A percentile compares a stretch with the other conserved stretches of the same genome.
These are phyloP conservation scores for Morelia viridis DNA, from an alignment of 2,797 vertebrate genomes.

Conservation along the genomic window DNA sequence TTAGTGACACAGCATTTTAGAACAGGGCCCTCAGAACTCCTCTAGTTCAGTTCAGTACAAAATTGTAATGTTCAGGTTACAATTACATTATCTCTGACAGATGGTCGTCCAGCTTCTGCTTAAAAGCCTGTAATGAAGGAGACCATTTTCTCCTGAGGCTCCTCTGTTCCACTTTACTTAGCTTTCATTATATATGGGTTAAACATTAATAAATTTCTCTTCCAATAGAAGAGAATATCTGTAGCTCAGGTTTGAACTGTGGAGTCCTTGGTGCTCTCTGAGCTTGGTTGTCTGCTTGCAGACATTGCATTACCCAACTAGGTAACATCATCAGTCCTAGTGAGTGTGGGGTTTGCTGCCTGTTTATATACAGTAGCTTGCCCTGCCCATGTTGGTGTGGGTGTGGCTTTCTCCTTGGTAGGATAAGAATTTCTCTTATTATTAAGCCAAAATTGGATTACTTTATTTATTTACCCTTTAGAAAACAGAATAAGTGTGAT, in stretches of 20 bases:
- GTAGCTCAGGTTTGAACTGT: neutral
- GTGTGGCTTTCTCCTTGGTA: neutral
- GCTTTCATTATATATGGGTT: neutral
- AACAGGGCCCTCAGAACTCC: neutral
- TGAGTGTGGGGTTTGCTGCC: neutral
- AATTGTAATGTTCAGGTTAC: neutral
- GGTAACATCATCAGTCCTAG: neutral
- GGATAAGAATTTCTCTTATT: neutral
- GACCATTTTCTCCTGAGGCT: neutral
- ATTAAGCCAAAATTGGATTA: neutral
- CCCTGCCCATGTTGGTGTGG: neutral
- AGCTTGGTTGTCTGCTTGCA: neutral
- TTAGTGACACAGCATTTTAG: neutral
- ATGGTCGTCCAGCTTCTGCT: neutral
- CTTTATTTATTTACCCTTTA: neutral
- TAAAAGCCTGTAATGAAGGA: neutral
- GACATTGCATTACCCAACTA: neutral
- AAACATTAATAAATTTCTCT: neutral
- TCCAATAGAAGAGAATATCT: neutral
- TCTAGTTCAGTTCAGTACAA: neutral
- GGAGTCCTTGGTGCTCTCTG: neutral
- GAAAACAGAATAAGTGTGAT: neutral
- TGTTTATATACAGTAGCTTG: neutral
- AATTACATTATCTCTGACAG: neutral
- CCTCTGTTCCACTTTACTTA: neutral